A percentile compares a stretch with the other conserved stretches of the same genome.
Conservation (phyloP, 2,797 vertebrate species). For the Cercopithecus hamlyni region DNA sequence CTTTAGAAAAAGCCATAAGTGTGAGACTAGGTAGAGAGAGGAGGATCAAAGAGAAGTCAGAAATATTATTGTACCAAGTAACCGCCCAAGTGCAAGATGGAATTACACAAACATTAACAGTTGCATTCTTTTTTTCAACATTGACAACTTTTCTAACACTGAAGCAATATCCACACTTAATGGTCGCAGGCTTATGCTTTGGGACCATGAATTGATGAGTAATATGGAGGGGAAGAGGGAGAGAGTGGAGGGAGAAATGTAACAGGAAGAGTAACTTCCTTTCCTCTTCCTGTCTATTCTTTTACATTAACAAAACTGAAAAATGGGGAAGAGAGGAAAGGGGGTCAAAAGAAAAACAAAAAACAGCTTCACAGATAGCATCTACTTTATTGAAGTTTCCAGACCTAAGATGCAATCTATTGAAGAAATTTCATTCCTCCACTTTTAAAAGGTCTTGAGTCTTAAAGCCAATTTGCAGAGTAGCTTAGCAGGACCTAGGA, state of each 20-base stretch:
- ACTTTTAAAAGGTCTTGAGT: background rate
- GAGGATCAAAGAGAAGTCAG: background rate
- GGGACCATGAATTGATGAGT: background rate
- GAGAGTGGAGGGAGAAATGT: background rate
- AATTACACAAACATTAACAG: constrained; percentile 30
- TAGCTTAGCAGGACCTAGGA: background rate
- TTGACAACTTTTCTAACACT: background rate
- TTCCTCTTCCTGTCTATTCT: background rate
- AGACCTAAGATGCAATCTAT: background rate
- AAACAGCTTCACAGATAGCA: background rate
- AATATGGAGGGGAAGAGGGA: background rate
- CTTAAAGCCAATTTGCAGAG: background rate
- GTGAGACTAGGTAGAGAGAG: background rate
- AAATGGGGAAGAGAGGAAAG: background rate
- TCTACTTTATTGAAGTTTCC: background rate
- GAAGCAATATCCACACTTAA: background rate
- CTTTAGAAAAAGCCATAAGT: constrained; percentile 13
- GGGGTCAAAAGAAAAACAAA: background rate
- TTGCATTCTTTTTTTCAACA: background rate
- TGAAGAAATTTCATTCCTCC: background rate
- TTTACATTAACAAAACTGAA: background rate
- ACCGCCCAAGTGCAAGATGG: background rate
- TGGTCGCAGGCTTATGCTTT: background rate
- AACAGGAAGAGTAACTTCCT: background rate
- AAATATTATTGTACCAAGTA: background rate